Percentiles rank a stretch among this genome's conserved stretches.
Conservation (phyloP, 2,888 invertebrate genomes). For the Charanyca ferruginea region DNA sequence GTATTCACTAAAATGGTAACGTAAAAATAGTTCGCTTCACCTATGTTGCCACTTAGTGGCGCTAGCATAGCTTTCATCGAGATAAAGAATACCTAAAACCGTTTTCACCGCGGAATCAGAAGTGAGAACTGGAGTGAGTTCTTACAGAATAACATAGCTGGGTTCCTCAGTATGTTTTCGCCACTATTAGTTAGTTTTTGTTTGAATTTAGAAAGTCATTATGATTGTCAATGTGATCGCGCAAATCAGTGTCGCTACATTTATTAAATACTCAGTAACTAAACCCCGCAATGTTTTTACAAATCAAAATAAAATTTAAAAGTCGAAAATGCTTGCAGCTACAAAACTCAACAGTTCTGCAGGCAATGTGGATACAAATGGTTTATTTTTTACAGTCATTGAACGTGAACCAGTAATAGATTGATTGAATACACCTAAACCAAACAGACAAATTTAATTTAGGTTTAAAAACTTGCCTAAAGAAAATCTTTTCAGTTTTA, state of each 20-base stretch:
- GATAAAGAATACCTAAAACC: too few species aligned
- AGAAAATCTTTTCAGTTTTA: background rate
- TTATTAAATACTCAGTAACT: too few species aligned
- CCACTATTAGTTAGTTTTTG: background rate
- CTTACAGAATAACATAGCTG: too few species aligned
- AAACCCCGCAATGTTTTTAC: background rate
- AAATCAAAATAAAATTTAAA: background rate
- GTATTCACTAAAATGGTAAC: too few species aligned
- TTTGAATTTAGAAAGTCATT: background rate
- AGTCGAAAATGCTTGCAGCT: background rate
- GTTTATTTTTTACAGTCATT: background rate
- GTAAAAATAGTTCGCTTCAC: too few species aligned
- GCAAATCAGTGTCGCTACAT: too few species aligned
- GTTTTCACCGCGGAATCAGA: too few species aligned
- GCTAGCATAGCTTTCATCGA: too few species aligned
- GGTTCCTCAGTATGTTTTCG: conserved; percentile 2
- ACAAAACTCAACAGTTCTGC: background rate
- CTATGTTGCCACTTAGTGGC: too few species aligned
- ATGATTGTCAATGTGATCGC: background rate
- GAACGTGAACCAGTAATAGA: background rate
- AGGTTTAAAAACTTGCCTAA: background rate
- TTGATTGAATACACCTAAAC: background rate
- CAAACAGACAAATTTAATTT: background rate
- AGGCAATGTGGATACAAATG: background rate
- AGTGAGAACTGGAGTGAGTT: too few species aligned